Base-by-base conservation (phyloP, 2,113 vertebrate genomes). In the Scomber scombrus region DNA sequence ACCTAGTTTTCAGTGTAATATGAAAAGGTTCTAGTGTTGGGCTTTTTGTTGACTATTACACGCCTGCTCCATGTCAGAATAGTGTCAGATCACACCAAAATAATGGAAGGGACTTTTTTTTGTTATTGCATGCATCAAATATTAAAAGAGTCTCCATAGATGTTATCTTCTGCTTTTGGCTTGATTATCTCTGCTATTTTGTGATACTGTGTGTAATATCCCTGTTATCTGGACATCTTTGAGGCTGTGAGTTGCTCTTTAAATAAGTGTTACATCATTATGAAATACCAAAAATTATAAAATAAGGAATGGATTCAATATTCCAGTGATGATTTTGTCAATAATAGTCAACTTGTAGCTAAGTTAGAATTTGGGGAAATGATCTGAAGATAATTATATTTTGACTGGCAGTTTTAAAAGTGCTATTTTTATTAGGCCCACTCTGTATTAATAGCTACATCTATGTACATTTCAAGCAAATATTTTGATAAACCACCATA, bases 271-370 rank as follows among this genome's bases (percentile, higher is more conserved):
- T 31, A 54, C 54, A 65, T 57, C 11, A 56, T 63, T 51, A n/a
- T 62, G 10, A 64, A 51, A 64, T 23, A 26, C 52, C 34, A 16
- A 61, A 50, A 61, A 40, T 8, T 2, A 40, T 9, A 7, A 40
- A 40, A 40, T 40, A 50, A 71, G 21, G 26, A 21, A 5, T 50
- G 49, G 4, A 51, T 72, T 60, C 34, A 31, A 50, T 21, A 34
- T 75, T 76, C 16, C 23, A 49, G 34, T 45, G 3, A 21, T 11
- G 9, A 60, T 52, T 77, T 52, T 77, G n/a, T 51, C 62, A 76
- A 4, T 15, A 11, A 13, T 58, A 34, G 16, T 54, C 9, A 34
- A n/a, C n/a, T n/a, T n/a, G n/a, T n/a, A n/a, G n/a, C n/a, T n/a
- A n/a, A n/a, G 11, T n/a, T 26, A 13, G 10, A 46, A 31, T 14